Base-by-base conservation (phyloP, 2,797 vertebrate genomes). In the Galaxias olidus region DNA sequence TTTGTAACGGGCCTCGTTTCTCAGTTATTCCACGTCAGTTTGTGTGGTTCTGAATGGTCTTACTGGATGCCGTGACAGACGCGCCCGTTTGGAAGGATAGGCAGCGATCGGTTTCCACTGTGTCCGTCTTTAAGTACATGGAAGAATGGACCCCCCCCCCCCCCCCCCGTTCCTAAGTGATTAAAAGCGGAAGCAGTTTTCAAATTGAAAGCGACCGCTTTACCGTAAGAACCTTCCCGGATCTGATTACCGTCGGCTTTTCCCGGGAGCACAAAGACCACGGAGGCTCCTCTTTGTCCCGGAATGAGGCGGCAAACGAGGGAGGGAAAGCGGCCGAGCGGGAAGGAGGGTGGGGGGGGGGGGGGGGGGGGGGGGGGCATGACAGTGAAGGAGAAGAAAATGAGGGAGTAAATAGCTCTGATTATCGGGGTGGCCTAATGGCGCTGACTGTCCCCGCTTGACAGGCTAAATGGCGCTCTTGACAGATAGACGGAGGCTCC, bases 401-500 rank as follows among this genome's bases (percentile, higher is more conserved):
- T 71, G 78, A 82, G 65, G 61, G 72, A 80, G 82, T 90, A 91
- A 91, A 91, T 90, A 85, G 84, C 80, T 78, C 77, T 89, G 88
- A 89, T 90, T 89, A 90, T 88, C 80, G 86, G 77, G 74, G 78
- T 76, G 80, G 81, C 77, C 77, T 90, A 90, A 90, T 90, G 80
- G 86, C 69, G 61, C 77, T 69, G 80, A 82, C 86, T 83, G 79
- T 87, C 78, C 77, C 81, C 65, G 63, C 82, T 87, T 90, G 90
- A 90, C 88, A 84, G 79, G 84, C 81, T 91, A 90, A 81, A 91
- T 91, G 84, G 84, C 75, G 77, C 80, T 72, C 84, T 85, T 90
- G 89, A 91, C 84, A 86, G 87, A 91, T 89, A 79, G 88, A 89
- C 83, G 84, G 84, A 85, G 87, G 77, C 79, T 78, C 82, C 80